Evolutionary conservation across 2,797 vertebrate genomes (phyloP).

Genomic region (Acanthornis magna): DNA sequence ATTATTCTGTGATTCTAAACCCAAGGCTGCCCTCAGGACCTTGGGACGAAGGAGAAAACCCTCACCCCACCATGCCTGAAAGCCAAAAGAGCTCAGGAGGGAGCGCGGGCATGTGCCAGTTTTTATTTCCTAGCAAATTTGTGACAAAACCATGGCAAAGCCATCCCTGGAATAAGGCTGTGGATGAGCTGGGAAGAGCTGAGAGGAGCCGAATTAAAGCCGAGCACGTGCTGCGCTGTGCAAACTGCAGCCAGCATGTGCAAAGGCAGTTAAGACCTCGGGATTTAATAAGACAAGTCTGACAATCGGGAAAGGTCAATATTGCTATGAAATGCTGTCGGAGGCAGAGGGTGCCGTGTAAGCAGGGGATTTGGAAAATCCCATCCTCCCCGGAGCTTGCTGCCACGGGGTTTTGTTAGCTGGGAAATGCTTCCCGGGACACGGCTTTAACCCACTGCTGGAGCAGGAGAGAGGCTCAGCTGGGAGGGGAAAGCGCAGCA

Average conservation of each 20-base stretch:
- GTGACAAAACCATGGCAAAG: background rate
- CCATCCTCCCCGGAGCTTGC: background rate
- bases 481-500: fast-evolving
- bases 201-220: conserved; percentile 66
- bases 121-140: background rate
- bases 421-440: background rate
- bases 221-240: conserved; percentile 49
- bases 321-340: conserved; percentile 3
- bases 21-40: background rate
- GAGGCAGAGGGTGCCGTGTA: conserved; percentile 44
- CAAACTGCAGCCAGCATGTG: conserved; percentile 32
- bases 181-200: background rate
- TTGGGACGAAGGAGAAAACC: background rate
- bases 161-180: background rate
- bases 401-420: background rate
- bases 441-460: fast-evolving
- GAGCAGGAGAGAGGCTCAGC: background rate
- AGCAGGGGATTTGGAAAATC: background rate
- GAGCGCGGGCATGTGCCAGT: background rate
- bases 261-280: conserved; percentile 58
- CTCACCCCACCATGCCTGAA: background rate
- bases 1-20: background rate
- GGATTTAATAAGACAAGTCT: conserved; percentile 58
- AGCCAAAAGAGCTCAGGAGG: background rate
- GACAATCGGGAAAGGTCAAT: conserved; percentile 67